Conservation (phyloP, 2,888 invertebrate species). For the Thyatira batis region DNA sequence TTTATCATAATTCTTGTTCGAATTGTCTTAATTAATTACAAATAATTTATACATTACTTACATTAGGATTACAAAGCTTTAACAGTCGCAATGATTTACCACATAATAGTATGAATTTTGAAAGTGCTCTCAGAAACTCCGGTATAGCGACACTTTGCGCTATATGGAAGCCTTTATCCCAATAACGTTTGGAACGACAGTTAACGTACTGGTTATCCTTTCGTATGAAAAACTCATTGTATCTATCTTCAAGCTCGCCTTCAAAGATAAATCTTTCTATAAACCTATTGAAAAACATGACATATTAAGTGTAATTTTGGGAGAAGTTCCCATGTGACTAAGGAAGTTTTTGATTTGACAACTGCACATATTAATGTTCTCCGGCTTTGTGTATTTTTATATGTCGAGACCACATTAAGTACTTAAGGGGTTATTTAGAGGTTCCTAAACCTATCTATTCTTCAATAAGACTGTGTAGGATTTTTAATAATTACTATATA, state of each 20-base stretch:
- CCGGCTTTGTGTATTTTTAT: too few species aligned
- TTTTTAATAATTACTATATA: too few species aligned
- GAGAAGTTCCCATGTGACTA: too few species aligned
- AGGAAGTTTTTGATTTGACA: too few species aligned
- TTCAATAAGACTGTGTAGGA: too few species aligned
- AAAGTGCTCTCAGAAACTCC: constrained; percentile 84
- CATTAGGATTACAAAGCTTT: constrained; percentile 86
- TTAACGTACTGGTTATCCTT: constrained; percentile 85
- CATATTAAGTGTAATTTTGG: too few species aligned
- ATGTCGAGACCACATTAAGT: too few species aligned
- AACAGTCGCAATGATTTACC: constrained; percentile 88
- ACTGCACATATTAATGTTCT: too few species aligned
- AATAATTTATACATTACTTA: too few species aligned
- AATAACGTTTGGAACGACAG: constrained; percentile 84
- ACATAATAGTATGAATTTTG: constrained; percentile 86
- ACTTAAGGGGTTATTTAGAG: too few species aligned
- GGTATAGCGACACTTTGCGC: constrained; percentile 82
- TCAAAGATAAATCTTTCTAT: constrained; percentile 93
- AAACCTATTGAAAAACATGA: constrained; percentile 71
- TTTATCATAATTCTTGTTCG: background rate
- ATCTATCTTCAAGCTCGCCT: constrained; percentile 90
- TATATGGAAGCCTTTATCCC: constrained; percentile 85
- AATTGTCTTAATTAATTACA: background rate
- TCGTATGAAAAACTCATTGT: constrained; percentile 92
- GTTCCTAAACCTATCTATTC: too few species aligned